Percentiles rank a stretch among this genome's conserved stretches.
Conservation (phyloP, 1,140 invertebrate species). For the Coelopa frigida region DNA sequence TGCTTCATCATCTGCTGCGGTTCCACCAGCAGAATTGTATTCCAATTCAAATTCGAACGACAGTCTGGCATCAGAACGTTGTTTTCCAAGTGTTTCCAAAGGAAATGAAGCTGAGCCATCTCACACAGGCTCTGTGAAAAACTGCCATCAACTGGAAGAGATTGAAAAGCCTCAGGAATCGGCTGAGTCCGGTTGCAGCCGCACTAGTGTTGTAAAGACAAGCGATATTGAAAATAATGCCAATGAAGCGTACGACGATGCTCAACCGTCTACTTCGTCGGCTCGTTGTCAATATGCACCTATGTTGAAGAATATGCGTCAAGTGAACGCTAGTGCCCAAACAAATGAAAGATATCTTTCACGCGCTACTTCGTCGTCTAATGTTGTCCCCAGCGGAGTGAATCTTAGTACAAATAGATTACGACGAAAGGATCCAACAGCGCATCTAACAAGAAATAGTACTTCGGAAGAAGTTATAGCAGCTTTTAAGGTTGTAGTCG, state of each 20-base stretch:
- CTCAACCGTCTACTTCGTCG: slow-evolving; percentile 33
- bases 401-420: too few species aligned
- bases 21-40: slow-evolving; percentile 31
- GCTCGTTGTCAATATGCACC: slow-evolving; percentile 34
- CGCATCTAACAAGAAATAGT: slow-evolving; percentile 12
- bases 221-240: slow-evolving; percentile 10
- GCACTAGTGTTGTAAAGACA: slow-evolving; percentile 20
- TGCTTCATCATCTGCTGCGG: slow-evolving; percentile 13
- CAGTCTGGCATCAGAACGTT: too few species aligned
- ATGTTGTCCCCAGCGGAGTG: too few species aligned
- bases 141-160: slow-evolving; percentile 5
- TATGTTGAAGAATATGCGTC: slow-evolving; percentile 17
- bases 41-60: slow-evolving; percentile 40
- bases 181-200: slow-evolving; percentile 33
- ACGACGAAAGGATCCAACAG: slow-evolving; percentile 10
- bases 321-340: slow-evolving; percentile 37
- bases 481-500: slow-evolving; percentile 27
- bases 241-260: slow-evolving; percentile 11
- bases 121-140: too few species aligned
- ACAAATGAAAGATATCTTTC: slow-evolving; percentile 32
- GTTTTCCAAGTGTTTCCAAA: too few species aligned
- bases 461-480: slow-evolving; percentile 22
- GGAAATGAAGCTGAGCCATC: too few species aligned
- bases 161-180: slow-evolving; percentile 9
- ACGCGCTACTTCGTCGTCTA: slow-evolving; percentile 20